Evolutionary conservation across 2,797 vertebrate species (phyloP).

Genomic region (Ctenosaura bakeri): DNA sequence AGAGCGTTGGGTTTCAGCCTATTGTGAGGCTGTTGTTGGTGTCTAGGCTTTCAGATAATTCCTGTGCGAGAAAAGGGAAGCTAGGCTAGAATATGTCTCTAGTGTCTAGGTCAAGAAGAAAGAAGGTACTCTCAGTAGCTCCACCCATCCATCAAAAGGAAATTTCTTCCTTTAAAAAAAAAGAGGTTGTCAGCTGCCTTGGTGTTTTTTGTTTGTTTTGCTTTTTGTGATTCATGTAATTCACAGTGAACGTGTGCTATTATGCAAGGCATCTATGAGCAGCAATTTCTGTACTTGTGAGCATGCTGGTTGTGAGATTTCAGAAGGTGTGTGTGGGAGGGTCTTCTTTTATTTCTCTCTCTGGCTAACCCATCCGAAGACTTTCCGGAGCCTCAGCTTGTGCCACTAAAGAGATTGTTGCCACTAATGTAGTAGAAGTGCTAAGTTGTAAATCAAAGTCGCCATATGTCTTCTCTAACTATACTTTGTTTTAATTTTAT

Average conservation of each 20-base stretch:
- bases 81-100: neutral
- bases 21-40: constrained; percentile 64
- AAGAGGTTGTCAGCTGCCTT: neutral
- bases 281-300: constrained; percentile 17
- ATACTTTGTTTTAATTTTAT: neutral
- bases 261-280: neutral
- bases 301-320: constrained; percentile 27
- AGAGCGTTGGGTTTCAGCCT: constrained; percentile 60
- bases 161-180: neutral
- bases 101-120: neutral
- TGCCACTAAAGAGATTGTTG: neutral
- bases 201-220: neutral
- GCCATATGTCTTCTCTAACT: neutral
- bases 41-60: constrained; percentile 54
- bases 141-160: neutral
- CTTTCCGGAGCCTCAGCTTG: constrained; percentile 16
- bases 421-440: neutral
- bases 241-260: neutral
- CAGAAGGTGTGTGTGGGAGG: neutral
- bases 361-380: neutral
- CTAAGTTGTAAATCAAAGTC: neutral
- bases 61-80: constrained; percentile 38
- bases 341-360: neutral
- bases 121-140: neutral
- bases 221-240: constrained; percentile 28